Percentiles rank a stretch among this genome's conserved stretches.
These are phyloP conservation scores for Gadopsis bispinosus DNA, from an alignment of 2,797 vertebrate genomes.

Conservation along the genomic window DNA sequence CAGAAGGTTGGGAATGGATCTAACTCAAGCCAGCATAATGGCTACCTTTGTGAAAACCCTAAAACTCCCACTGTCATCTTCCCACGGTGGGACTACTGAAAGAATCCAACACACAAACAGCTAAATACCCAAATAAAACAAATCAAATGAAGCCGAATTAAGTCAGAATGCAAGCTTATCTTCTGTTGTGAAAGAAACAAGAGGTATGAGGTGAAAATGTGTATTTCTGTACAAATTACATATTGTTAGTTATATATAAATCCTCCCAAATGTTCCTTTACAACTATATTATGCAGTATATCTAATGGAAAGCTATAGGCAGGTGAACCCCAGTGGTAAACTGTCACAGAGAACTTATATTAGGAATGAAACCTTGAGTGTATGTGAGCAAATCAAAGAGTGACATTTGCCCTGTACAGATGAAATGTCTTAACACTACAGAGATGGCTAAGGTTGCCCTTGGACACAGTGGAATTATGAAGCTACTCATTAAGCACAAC, in stretches of 20 bases:
- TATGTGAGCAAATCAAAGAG: constrained; percentile 41
- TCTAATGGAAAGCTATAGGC: background rate
- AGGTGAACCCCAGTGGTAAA: background rate
- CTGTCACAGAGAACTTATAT: background rate
- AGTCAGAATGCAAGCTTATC: background rate
- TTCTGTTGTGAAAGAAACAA: background rate
- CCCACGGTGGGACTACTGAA: constrained; percentile 34
- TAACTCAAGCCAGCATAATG: constrained; percentile 64
- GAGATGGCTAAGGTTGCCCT: constrained; percentile 33
- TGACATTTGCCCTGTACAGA: constrained; percentile 11
- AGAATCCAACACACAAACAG: constrained; percentile 43
- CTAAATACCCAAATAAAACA: constrained; percentile 19
- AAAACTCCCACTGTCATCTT: constrained; percentile 54
- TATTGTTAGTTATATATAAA: background rate
- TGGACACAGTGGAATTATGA: constrained; percentile 35
- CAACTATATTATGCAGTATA: background rate
- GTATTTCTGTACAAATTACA: background rate
- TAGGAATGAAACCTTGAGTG: background rate
- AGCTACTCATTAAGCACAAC: constrained; percentile 70
- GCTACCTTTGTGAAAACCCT: constrained; percentile 72
- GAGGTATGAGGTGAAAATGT: background rate
- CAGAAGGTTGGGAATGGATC: constrained; percentile 51
- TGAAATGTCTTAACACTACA: constrained; percentile 7
- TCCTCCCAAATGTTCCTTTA: background rate
- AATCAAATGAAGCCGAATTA: constrained; percentile 17